phyloP scores from a whole-genome alignment of 1,140 invertebrate species.

The Drosophila pandora region DNA sequence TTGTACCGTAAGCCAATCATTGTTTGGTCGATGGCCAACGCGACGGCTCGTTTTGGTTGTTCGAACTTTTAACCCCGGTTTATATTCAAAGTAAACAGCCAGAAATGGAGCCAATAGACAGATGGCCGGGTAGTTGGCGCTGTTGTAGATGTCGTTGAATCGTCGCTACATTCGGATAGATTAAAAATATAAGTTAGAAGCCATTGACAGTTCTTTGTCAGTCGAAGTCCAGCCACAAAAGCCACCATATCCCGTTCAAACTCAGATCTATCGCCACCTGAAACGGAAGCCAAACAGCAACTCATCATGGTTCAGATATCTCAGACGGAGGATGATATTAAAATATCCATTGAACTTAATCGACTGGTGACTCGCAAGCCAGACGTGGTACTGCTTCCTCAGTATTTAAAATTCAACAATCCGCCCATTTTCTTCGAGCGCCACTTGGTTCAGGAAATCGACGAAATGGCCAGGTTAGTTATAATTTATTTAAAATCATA shows the following conservation, averaged over 20 bases:
- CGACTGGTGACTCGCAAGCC: conserved; percentile 77
- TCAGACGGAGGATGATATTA: conserved; percentile 80
- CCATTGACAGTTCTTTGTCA: conserved; percentile 17
- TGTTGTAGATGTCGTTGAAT: conserved; percentile 31
- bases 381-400: conserved; percentile 74
- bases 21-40: conserved; percentile 71
- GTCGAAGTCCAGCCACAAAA: conserved; percentile 17
- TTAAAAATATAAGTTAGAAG: conserved; percentile 26
- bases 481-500: background rate
- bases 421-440: conserved; percentile 82
- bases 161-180: conserved; percentile 13
- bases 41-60: conserved; percentile 38
- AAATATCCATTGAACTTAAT: conserved; percentile 80
- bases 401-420: conserved; percentile 80
- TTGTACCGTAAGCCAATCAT: conserved; percentile 64
- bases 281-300: conserved; percentile 26
- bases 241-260: conserved; percentile 22
- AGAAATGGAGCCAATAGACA: conserved; percentile 48
- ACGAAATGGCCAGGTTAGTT: conserved; percentile 67
- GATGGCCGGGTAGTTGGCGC: conserved; percentile 36
- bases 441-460: conserved; percentile 72
- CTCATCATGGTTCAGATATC: conserved; percentile 79
- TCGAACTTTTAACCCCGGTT: conserved; percentile 55
- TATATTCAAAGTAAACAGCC: conserved; percentile 73
- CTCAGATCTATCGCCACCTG: conserved; percentile 11